Evolutionary conservation across 2,797 vertebrate genomes (phyloP).

Genomic region (Schizothorax lantsangensis): DNA sequence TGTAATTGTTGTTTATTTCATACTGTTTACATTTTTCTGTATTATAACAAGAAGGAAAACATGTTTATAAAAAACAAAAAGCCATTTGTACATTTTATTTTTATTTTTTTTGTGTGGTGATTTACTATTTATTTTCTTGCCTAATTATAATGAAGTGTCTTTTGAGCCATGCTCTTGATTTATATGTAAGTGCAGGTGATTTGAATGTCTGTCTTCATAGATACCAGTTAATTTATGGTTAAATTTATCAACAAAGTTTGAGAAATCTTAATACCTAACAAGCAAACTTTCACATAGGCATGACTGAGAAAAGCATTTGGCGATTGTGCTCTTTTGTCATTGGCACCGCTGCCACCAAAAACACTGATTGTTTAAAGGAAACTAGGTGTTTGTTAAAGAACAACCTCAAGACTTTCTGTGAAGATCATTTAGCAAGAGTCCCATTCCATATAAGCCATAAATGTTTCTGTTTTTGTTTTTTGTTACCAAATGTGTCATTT

Average conservation of each 20-base stretch:
- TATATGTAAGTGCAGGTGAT: conserved; percentile 6
- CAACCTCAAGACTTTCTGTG: not conserved
- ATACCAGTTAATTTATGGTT: conserved; percentile 58
- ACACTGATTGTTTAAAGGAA: conserved; percentile 21
- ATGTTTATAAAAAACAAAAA: conserved; percentile 48
- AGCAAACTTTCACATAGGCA: not conserved
- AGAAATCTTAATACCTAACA: not conserved
- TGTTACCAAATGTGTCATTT: conserved; percentile 40
- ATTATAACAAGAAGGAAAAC: conserved; percentile 51
- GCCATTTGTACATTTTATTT: conserved; percentile 63
- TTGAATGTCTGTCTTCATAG: conserved; percentile 12
- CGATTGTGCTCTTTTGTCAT: not conserved
- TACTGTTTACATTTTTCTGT: conserved; percentile 66
- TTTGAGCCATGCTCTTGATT: conserved; percentile 57
- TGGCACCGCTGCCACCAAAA: not conserved
- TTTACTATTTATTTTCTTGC: conserved; percentile 70
- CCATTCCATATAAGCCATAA: conserved; percentile 73
- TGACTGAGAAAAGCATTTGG: not conserved
- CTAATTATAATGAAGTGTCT: conserved; percentile 56
- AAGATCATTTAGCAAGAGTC: conserved; percentile 46
- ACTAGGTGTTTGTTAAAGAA: not conserved
- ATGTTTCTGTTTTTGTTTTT: conserved; percentile 49
- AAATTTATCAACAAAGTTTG: not conserved
- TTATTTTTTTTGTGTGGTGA: not conserved
- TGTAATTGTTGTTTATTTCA: conserved; percentile 49